Percentiles rank a stretch among this genome's conserved stretches.
phyloP scores from a whole-genome alignment of 2,113 vertebrate genomes.

The Dryoscopus gambensis region DNA sequence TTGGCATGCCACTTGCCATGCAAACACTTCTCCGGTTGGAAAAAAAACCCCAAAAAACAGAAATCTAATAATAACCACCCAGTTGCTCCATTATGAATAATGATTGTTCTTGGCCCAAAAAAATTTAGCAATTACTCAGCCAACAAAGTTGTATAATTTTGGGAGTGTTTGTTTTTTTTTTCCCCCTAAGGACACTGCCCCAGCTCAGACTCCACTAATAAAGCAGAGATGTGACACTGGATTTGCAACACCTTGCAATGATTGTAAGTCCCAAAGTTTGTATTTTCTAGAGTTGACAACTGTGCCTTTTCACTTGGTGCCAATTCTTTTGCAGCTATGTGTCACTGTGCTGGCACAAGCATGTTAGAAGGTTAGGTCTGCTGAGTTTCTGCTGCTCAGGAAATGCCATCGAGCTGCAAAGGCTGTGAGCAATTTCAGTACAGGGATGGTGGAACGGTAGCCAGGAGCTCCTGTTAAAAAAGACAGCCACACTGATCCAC shows the following conservation, averaged over 20 bases:
- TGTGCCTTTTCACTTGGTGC: background rate
- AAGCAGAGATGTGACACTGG: background rate
- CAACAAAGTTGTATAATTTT: background rate
- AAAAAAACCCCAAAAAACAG: background rate
- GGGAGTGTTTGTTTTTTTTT: background rate
- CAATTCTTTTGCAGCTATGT: background rate
- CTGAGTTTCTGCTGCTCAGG: background rate
- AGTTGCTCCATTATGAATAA: background rate
- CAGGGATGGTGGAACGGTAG: background rate
- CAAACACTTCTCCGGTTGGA: background rate
- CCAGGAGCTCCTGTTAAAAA: background rate
- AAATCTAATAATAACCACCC: background rate
- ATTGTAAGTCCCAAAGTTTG: background rate
- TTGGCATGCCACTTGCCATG: background rate
- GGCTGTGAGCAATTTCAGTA: background rate
- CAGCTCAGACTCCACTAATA: background rate
- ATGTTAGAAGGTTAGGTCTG: background rate
- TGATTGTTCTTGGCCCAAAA: background rate
- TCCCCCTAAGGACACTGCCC: background rate
- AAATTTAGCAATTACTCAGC: background rate
- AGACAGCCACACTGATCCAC: background rate
- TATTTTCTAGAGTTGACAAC: background rate
- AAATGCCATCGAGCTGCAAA: background rate
- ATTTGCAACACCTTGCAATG: background rate
- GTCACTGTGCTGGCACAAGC: too few species aligned